Evolutionary conservation across 1,140 invertebrate species (phyloP).

Genomic region (Bombus huntii): DNA sequence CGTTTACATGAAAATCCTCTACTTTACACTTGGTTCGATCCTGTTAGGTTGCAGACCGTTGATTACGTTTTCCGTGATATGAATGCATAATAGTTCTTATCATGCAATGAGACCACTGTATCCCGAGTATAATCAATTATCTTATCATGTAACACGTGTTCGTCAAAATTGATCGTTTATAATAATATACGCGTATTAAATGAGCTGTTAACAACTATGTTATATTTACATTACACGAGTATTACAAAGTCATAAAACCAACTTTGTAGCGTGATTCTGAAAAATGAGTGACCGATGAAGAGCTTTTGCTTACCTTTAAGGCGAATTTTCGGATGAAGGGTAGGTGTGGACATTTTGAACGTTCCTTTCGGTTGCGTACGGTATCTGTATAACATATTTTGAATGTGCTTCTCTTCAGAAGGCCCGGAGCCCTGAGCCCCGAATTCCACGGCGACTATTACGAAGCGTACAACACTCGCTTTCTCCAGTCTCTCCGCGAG

Average conservation of each 20-base stretch:
- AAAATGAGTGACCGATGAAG: constrained; percentile 22
- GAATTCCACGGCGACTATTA: constrained; percentile 63
- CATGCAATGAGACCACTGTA: background rate
- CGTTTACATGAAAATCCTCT: too few species aligned
- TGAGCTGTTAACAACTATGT: constrained; percentile 37
- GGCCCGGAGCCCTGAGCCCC: constrained; percentile 52
- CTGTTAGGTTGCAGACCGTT: background rate
- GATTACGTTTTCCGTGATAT: constrained; percentile 13
- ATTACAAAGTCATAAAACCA: constrained; percentile 3
- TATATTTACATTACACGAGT: constrained; percentile 47
- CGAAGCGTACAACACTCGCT: constrained; percentile 32
- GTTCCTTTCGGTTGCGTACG: background rate
- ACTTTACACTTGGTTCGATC: background rate
- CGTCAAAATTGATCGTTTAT: constrained; percentile 23
- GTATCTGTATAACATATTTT: background rate
- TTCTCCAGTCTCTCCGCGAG: constrained; percentile 34
- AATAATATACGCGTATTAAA: constrained; percentile 1
- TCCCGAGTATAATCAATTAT: constrained; percentile 45
- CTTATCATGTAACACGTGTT: background rate
- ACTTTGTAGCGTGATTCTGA: constrained; percentile 15
- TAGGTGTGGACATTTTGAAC: constrained; percentile 35
- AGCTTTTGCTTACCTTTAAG: constrained; percentile 7
- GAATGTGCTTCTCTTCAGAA: constrained; percentile 43
- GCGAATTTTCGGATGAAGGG: constrained; percentile 33
- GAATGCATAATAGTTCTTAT: constrained; percentile 48